Conservation (phyloP, 2,888 invertebrate genomes). For the Lumbricus terrestris region DNA sequence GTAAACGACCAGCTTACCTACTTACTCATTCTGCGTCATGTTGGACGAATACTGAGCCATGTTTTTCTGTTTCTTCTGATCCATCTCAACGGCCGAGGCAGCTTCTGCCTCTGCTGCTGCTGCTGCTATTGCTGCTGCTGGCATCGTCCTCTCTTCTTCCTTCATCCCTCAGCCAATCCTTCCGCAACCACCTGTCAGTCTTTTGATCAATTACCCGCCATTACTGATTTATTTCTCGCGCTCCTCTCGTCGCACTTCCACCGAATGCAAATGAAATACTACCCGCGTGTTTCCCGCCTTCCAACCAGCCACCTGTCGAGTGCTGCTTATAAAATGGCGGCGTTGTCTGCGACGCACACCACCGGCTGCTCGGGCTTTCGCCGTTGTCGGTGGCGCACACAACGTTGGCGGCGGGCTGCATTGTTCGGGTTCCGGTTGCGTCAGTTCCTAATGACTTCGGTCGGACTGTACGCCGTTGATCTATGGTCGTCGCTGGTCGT, state of each 20-base stretch:
- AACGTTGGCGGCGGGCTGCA: neutral
- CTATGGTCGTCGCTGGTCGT: neutral
- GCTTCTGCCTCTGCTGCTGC: too few species aligned
- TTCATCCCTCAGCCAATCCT: neutral
- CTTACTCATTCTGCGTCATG: neutral
- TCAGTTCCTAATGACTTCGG: neutral
- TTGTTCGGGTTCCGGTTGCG: neutral
- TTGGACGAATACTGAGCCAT: neutral
- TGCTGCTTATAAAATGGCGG: neutral
- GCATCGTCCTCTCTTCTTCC: neutral
- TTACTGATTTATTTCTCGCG: slow-evolving; percentile 3
- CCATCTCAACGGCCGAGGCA: neutral
- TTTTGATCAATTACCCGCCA: slow-evolving; percentile 3
- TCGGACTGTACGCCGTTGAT: neutral
- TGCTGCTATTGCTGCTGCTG: neutral
- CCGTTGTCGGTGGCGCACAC: neutral
- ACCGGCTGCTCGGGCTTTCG: neutral
- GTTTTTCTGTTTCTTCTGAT: neutral
- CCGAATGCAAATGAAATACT: neutral
- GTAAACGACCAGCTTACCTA: neutral
- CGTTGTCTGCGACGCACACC: neutral
- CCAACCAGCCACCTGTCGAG: neutral
- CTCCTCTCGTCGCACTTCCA: neutral
- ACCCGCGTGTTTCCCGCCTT: neutral
- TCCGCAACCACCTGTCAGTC: slow-evolving; percentile 3